Evolutionary conservation across 1,140 invertebrate genomes (phyloP).

Genomic region (Aphaenogaster floridana): DNA sequence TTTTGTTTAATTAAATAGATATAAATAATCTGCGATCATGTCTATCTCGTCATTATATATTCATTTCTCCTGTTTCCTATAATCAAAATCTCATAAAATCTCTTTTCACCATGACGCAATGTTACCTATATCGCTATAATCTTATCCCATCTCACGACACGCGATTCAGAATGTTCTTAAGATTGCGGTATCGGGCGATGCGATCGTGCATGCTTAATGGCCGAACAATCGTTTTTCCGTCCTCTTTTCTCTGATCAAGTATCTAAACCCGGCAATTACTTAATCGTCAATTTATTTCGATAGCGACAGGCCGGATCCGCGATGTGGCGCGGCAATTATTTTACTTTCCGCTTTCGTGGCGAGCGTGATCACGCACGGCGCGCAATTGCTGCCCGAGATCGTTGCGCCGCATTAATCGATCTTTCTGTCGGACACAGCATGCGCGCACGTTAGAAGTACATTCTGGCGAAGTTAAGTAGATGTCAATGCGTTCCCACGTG

Average conservation of each 20-base stretch:
- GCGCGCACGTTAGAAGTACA: slow-evolving; percentile 27
- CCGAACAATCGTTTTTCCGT: slow-evolving; percentile 6
- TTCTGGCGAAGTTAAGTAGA: slow-evolving; percentile 36
- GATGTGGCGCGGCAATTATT: slow-evolving; percentile 41
- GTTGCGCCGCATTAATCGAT: slow-evolving; percentile 41
- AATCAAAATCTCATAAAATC: slow-evolving; percentile 1
- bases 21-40: neutral
- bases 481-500: slow-evolving; percentile 71
- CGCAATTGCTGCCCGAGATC: slow-evolving; percentile 31
- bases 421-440: slow-evolving; percentile 22
- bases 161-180: slow-evolving; percentile 11
- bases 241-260: slow-evolving; percentile 1
- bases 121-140: neutral
- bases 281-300: slow-evolving; percentile 56
- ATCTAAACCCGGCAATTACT: slow-evolving; percentile 24
- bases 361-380: slow-evolving; percentile 49
- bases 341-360: slow-evolving; percentile 52
- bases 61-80: neutral
- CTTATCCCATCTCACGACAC: neutral
- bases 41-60: neutral
- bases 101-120: neutral
- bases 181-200: slow-evolving; percentile 17
- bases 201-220: slow-evolving; percentile 32
- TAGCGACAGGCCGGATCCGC: slow-evolving; percentile 25
- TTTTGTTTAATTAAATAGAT: slow-evolving; percentile 10